Conservation (phyloP, 2,797 vertebrate genomes). For the Austrolebias charrua region DNA sequence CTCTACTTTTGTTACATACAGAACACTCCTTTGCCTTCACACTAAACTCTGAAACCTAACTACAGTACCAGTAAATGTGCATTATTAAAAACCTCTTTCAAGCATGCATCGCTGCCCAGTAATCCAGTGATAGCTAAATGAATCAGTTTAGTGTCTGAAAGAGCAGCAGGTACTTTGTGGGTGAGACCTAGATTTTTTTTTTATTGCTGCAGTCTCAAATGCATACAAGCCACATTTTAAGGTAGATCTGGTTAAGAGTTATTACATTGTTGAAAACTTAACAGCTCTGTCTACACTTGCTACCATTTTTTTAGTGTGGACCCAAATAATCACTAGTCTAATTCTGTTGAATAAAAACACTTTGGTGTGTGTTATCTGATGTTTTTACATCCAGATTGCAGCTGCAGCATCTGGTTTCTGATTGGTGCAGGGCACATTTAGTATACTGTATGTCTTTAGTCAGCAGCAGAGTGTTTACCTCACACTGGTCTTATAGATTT, state of each 20-base stretch:
- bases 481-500: no score
- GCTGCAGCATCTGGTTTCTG: neutral
- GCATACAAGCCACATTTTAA: neutral
- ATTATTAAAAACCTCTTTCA: neutral
- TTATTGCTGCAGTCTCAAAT: no score
- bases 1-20: slow-evolving; percentile 23
- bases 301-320: neutral
- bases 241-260: neutral
- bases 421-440: no score
- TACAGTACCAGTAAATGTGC: neutral
- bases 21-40: slow-evolving; percentile 20
- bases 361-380: no score
- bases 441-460: no score
- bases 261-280: neutral
- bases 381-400: neutral
- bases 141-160: neutral
- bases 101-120: neutral
- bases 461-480: no score
- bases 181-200: neutral
- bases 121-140: neutral
- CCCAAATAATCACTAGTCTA: neutral
- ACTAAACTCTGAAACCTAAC: slow-evolving; percentile 6
- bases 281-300: neutral
- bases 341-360: neutral
- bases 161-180: neutral